phyloP scores from a whole-genome alignment of 2,797 vertebrate genomes.

The Avahi laniger region DNA sequence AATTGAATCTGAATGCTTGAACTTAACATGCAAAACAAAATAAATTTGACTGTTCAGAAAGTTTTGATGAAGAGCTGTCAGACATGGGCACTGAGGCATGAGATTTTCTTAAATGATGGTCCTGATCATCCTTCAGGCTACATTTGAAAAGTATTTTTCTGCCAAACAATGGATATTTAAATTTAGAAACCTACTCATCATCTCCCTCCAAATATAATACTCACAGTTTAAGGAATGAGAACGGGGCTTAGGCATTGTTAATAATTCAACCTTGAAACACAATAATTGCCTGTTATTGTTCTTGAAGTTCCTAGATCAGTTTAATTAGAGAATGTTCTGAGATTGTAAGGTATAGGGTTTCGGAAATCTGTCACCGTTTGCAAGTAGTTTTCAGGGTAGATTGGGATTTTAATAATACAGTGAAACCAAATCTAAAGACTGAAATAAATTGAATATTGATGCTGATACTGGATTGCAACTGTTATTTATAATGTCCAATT shows the following conservation, averaged over 20 bases:
- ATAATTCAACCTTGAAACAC: constrained; percentile 73
- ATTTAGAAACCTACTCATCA: constrained; percentile 45
- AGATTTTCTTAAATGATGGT: constrained; percentile 51
- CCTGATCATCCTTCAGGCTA: constrained; percentile 26
- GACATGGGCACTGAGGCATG: neutral
- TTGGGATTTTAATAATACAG: constrained; percentile 19
- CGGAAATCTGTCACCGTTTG: constrained; percentile 51
- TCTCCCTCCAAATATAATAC: constrained; percentile 44
- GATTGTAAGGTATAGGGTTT: constrained; percentile 24
- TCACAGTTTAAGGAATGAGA: constrained; percentile 38
- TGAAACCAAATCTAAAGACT: constrained; percentile 47
- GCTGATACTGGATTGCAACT: constrained; percentile 13
- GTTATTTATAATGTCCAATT: constrained; percentile 41
- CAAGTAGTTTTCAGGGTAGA: neutral
- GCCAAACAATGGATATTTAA: constrained; percentile 62
- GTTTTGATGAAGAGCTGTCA: constrained; percentile 58
- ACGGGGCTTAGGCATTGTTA: constrained; percentile 56
- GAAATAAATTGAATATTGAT: constrained; percentile 57
- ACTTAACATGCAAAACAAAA: constrained; percentile 9
- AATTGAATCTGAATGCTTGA: neutral
- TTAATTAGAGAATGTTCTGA: constrained; percentile 56
- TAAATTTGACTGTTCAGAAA: constrained; percentile 37
- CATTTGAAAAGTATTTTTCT: constrained; percentile 52
- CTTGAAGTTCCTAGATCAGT: constrained; percentile 45
- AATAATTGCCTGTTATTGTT: constrained; percentile 70